Percentiles rank a stretch among this genome's conserved stretches.
These are phyloP conservation scores for Blennius ocellaris DNA, from an alignment of 2,113 vertebrate species.

Conservation along the genomic window DNA sequence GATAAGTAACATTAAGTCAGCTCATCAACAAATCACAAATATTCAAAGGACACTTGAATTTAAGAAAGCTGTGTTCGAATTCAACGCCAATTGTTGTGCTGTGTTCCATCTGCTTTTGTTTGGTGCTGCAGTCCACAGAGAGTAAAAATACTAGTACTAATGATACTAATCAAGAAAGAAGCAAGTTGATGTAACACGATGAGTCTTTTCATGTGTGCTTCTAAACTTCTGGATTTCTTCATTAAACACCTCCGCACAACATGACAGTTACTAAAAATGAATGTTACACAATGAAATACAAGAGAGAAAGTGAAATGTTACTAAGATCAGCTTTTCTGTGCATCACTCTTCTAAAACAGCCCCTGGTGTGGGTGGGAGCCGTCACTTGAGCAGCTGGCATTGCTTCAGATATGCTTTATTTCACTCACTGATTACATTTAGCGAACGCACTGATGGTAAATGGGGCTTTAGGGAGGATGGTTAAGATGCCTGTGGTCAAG, in stretches of 20 bases:
- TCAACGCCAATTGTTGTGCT: too few relatives aligned
- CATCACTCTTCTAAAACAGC: constrained; percentile 9
- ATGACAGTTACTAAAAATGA: neutral
- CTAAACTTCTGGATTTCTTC: neutral
- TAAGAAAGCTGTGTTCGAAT: too few relatives aligned
- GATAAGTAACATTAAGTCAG: too few relatives aligned
- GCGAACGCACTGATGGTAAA: neutral
- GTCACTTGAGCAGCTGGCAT: neutral
- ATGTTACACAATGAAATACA: neutral
- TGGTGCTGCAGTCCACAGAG: too few relatives aligned
- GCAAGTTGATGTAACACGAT: neutral
- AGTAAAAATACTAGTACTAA: too few relatives aligned
- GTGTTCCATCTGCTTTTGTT: too few relatives aligned
- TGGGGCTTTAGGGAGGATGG: neutral
- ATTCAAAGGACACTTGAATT: too few relatives aligned
- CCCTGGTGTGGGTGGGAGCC: neutral
- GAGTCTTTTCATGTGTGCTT: neutral
- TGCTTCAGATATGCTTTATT: neutral
- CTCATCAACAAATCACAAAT: too few relatives aligned
- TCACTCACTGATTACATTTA: neutral
- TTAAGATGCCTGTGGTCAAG: neutral
- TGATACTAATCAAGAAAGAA: too few relatives aligned
- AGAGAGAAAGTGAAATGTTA: neutral
- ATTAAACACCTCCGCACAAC: constrained; percentile 4
- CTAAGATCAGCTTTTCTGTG: neutral